These are phyloP conservation scores for Meda fulgida DNA, from an alignment of 2,797 vertebrate genomes.

Conservation along the genomic window DNA sequence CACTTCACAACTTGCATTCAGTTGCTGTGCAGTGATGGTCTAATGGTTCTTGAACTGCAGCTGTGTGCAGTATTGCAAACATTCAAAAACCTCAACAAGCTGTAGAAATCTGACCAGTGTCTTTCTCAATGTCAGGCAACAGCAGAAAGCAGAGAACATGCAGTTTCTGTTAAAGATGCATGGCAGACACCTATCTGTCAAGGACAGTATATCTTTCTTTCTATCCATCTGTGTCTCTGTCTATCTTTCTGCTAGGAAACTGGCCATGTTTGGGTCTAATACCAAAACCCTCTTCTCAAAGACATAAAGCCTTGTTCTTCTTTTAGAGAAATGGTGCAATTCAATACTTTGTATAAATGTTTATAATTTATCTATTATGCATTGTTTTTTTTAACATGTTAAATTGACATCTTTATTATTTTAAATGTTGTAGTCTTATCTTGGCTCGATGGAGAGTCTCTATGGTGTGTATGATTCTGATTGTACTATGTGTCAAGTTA, in stretches of 20 bases:
- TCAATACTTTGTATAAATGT: not conserved
- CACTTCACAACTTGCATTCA: not conserved
- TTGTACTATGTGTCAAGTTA: conserved; percentile 2
- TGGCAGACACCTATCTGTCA: conserved; percentile 8
- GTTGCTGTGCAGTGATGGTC: not conserved
- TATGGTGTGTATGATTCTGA: conserved; percentile 31
- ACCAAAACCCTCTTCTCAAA: not conserved
- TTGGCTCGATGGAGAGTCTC: conserved; percentile 5
- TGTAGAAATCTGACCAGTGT: not conserved
- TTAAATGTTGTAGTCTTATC: not conserved
- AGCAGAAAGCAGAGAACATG: conserved; percentile 22
- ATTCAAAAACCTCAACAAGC: not conserved
- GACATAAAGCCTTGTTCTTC: not conserved
- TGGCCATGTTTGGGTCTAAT: not conserved
- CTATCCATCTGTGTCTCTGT: conserved; percentile 1
- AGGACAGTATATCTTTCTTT: conserved; percentile 8
- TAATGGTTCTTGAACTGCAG: not conserved
- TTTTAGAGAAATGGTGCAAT: not conserved
- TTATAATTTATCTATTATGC: not conserved
- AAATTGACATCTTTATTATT: not conserved
- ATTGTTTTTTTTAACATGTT: not conserved
- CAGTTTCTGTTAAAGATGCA: not conserved
- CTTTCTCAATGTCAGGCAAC: not conserved
- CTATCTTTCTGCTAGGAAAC: conserved; percentile 26
- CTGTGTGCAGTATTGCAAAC: not conserved